Base-by-base conservation (phyloP, 2,888 invertebrate species). In the Catocala fraxini region DNA sequence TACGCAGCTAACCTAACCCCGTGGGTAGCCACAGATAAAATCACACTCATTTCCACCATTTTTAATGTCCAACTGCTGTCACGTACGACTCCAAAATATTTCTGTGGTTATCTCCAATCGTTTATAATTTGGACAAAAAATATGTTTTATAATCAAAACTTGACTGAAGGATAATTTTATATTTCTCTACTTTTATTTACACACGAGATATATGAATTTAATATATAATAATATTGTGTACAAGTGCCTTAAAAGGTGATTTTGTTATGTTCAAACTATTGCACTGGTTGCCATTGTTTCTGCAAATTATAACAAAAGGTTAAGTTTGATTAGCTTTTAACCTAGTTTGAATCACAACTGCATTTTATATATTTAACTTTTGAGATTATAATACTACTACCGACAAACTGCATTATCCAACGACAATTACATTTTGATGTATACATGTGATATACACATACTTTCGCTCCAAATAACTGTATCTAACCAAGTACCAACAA, bases 11-110 rank as follows among this genome's bases (percentile, higher is more conserved):
- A 43, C 54, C 46, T 62, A 71, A 72, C 52, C 75, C 82, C 73
- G 68, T 80, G 76, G 78, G 77, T 71, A 71, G 71, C 66, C 63
- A 62, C 55, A 74, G 82, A 83, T 82, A 79, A 76, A 68, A 83
- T 82, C 81, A 71, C 67, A 70, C 68, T 73, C 76, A 72, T 75
- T 76, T 76, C 65, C 61, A 76, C 75, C 63, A 75, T 76, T 68
- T 68, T 68, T 73, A 79, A 73, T 74, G 72, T 77, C 70, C 69
- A 65, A 71, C 65, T 57, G 70, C 63, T 63, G 68, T 79, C 79
- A 80, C 81, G 79, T 79, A 76, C 65, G 66, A 70, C 68, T 73
- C 62, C 65, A 65, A 69, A 75, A 76, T 71, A 76, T 76, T 77
- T 75, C 53, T 70, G 57, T 57, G 62, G 65, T 80, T 75, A 81